Evolutionary conservation across 23 tunicate species (phyloP), one percentile per base, ranked within the genome.

Genomic region (Ascidia mentula): DNA sequence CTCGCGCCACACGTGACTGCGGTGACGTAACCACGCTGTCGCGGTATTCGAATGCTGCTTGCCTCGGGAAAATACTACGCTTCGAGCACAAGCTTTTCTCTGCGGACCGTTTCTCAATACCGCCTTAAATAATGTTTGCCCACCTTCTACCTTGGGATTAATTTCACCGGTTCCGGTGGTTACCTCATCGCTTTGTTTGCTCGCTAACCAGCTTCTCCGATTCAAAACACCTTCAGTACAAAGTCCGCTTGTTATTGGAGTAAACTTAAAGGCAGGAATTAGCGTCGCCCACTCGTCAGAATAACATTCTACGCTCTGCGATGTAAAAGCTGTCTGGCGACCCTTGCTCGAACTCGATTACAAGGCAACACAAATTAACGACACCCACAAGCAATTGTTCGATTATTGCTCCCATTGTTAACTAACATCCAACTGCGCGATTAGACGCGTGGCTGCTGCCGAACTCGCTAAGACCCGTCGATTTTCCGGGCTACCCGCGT

Each of bases 361-460:
- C 28, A 53, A 53, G 22, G 65, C 7, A 28, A 28, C 13, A 53
- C 65, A 53, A 53, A 53, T 53, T 53, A 53, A 20, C 65, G 65
- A 3, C 24, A 28, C 24, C 22, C 22, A 28, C 24, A 53, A 53
- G 24, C 65, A n/a, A n/a, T n/a, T n/a, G n/a, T n/a, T n/a, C 65
- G 13, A 53, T 28, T 26, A 53, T 6, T 53, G 65, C 24, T 28
- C 65, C 65, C 65, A 53, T 53, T 53, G 13, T 53, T 1, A 53
- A 53, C 28, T 28, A 53, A 53, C 65, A 53, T 53, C 65, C 65
- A 53, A 28, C 65, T 20, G 65, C 65, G 65, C 65, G 65, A 53
- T 53, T 53, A 53, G 65, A 53, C 65, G 65, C 65, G 65, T 53
- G 65, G 65, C 65, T 53, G 65, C 65, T 53, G 65, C 65, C 65